These are phyloP conservation scores for Pentamera pediparva DNA, from an alignment of 53 echinoderm and acorn worm species.

Conservation along the genomic window DNA sequence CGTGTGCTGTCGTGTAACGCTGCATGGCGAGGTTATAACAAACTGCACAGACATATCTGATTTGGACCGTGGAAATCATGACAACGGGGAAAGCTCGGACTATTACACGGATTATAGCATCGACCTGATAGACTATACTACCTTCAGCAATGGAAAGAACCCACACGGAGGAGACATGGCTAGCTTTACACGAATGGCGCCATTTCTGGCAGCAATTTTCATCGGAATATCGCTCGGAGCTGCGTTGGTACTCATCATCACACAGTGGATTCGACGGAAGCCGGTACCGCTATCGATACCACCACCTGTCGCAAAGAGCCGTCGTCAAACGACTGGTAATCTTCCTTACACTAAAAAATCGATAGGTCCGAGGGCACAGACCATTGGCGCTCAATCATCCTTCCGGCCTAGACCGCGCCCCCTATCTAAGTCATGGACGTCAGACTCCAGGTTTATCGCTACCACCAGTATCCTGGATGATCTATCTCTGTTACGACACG, in stretches of 20 bases:
- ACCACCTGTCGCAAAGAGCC: background rate
- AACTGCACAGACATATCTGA: background rate
- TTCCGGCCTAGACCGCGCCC: background rate
- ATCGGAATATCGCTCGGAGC: background rate
- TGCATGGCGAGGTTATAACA: background rate
- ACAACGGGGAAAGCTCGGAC: background rate
- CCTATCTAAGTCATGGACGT: constrained; percentile 7
- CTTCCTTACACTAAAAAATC: too few species aligned
- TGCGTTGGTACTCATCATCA: background rate
- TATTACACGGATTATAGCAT: background rate
- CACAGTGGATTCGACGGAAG: background rate
- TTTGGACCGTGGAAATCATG: background rate
- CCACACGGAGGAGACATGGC: background rate
- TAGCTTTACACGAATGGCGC: background rate
- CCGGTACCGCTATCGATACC: background rate
- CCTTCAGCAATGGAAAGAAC: background rate
- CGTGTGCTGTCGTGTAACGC: constrained; percentile 3
- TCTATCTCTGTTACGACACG: background rate
- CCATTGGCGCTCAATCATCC: background rate
- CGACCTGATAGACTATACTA: background rate
- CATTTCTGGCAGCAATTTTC: background rate
- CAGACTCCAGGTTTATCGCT: background rate
- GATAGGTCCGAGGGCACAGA: background rate
- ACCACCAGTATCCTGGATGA: constrained; percentile 10
- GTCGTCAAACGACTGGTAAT: too few species aligned